These are phyloP conservation scores for Taenioides sp. DNA, from an alignment of 2,797 vertebrate genomes.

Conservation along the genomic window DNA sequence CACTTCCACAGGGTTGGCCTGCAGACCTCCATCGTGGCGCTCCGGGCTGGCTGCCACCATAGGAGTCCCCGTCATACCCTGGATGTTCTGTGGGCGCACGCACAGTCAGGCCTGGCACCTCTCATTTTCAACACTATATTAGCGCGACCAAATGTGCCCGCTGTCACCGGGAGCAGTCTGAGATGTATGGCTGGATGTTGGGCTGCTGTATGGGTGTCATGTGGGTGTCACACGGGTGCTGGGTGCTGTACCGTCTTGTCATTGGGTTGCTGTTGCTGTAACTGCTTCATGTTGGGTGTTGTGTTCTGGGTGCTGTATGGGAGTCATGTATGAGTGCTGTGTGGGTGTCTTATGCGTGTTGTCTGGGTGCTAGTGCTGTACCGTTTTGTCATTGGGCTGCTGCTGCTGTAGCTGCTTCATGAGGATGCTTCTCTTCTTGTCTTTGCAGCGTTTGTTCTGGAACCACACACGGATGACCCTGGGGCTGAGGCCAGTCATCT, in stretches of 20 bases:
- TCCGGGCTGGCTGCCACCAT: conserved; percentile 96
- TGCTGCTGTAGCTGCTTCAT: conserved; percentile 96
- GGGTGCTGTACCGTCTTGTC: conserved; percentile 85
- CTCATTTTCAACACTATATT: neutral
- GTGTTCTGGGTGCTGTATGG: neutral
- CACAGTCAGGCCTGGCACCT: neutral
- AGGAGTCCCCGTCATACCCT: conserved; percentile 94
- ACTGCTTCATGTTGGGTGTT: conserved; percentile 82
- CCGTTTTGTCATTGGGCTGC: conserved; percentile 93
- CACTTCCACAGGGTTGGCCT: conserved; percentile 93
- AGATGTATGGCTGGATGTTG: neutral
- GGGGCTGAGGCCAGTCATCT: conserved; percentile 94
- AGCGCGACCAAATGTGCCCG: too few relatives aligned
- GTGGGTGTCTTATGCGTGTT: neutral
- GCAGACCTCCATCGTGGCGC: conserved; percentile 91
- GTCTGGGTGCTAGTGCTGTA: conserved; percentile 33
- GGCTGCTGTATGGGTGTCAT: neutral
- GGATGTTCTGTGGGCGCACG: conserved; percentile 84
- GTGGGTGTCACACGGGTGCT: neutral
- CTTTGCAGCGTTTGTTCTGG: conserved; percentile 98
- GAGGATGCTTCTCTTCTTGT: conserved; percentile 92
- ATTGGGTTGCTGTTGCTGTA: conserved; percentile 91
- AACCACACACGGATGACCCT: conserved; percentile 97
- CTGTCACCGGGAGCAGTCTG: too few relatives aligned
- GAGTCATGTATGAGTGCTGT: neutral